Base-by-base conservation (phyloP, 1,140 invertebrate species). In the Neelides sp. region DNA sequence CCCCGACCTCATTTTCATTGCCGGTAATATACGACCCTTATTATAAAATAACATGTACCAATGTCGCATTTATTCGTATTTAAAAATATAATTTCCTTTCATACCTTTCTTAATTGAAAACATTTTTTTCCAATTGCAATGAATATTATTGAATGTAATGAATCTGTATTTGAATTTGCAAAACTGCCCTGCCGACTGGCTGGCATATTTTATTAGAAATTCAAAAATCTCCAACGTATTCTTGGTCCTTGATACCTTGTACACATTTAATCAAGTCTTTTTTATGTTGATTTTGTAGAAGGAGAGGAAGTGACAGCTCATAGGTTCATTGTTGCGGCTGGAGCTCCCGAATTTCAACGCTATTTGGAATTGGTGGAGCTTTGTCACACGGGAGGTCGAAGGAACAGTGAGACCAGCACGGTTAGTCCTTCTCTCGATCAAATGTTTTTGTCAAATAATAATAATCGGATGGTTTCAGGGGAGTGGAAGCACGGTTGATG, bases 401-500 rank as follows among this genome's bases (percentile, higher is more conserved):
- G 57, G 27, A 59, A 55, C 32, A 59, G 57, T 39, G 57, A 59
- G 43, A 53, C 46, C 13, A 59, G 57, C 40, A 55, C 54, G 13
- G 49, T 51, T 24, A 23, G 53, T 43, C 3, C 10, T 26, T 43
- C 19, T 19, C 8, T n/a, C 24, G 10, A 22, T 10, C 23, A 8
- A 8, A 41, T 37, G 3, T n/a, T n/a, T n/a, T n/a, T n/a, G n/a
- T n/a, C n/a, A n/a, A n/a, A n/a, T n/a, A 44, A 44, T 28, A 23
- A 23, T 22, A 23, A 12, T 17, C n/a, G 19, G 19, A 12, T 44
- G 17, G 32, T n/a, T 22, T 15, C 34, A 60, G 58, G 41, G 50
- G 12, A 60, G 58, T 48, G 52, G 37, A 36, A 61, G 59, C 36
- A 57, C 59, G 26, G 46, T 35, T 10, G 59, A 56, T 36, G 59